Evolutionary conservation across 2,888 invertebrate species (phyloP), one percentile per base, ranked within the genome.

Genomic region (Mythimna lalbum): DNA sequence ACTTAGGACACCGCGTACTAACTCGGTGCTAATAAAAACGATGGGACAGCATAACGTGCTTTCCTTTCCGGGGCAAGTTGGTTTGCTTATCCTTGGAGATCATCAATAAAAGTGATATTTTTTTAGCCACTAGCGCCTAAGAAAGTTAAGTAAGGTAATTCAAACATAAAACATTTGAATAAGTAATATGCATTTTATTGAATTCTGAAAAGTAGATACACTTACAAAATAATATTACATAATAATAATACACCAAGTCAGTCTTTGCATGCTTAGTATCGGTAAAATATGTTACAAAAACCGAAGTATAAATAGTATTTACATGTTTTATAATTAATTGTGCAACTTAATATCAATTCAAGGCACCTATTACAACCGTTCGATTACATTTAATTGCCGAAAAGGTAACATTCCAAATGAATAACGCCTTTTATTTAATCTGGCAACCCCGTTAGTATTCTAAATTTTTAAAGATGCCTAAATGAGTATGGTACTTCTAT

Each of bases 251-350:
- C 93, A 94, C 93, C 93, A 95, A 95, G 95, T 96, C 96, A 95
- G 96, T 96, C 96, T 96, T 96, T 94, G 93, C 95, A 95, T 95
- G 95, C 94, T 93, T 94, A 94, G 92, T 92, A 93, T 93, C 93
- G 93, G 94, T 95, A 94, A 92, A 91, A 91, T 90, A 91, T 90
- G 85, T 86, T 88, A 90, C 87, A 88, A 85, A 87, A 86, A 86
- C 83, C 83, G 78, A 81, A 84, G 73, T 74, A 79, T 77, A 43
- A 43, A 81, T 73, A 83, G 72, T 82, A 85, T 83, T 81, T 85
- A 84, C 84, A 85, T 67, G 70, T 49, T 82, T 67, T 80, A 66
- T 57, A 66, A 69, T 57, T 80, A 80, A 74, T 82, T 78, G 73
- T 81, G 84, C 79, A 62, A 80, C 66, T 73, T 84, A 83, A 86